Conservation (phyloP, 1,140 invertebrate genomes). For the Drosophila kohkoa region DNA sequence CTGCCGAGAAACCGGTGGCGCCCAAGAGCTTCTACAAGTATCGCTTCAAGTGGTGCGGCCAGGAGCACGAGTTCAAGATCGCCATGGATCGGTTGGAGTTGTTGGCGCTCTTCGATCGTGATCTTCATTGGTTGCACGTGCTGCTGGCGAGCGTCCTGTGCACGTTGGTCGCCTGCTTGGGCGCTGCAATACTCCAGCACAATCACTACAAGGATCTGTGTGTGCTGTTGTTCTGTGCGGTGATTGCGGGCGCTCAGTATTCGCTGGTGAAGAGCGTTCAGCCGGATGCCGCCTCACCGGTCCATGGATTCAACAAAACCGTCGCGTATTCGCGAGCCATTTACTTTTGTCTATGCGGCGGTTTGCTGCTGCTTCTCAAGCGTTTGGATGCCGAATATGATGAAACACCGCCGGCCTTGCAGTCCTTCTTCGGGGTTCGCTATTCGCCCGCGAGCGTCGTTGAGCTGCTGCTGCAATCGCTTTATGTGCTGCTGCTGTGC, state of each 20-base stretch:
- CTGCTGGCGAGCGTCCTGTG: constrained; percentile 93
- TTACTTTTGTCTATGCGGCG: constrained; percentile 96
- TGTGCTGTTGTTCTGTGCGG: constrained; percentile 98
- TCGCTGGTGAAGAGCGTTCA: constrained; percentile 99
- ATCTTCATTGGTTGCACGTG: constrained; percentile 94
- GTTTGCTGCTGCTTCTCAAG: constrained; percentile 78
- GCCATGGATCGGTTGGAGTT: constrained; percentile 96
- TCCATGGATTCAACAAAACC: constrained; percentile 98
- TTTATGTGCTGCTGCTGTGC: constrained; percentile 93
- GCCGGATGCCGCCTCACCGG: constrained; percentile 98
- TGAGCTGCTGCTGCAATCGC: constrained; percentile 89
- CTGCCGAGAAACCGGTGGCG: constrained; percentile 80
- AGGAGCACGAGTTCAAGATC: constrained; percentile 88
- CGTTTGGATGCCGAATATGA: constrained; percentile 74
- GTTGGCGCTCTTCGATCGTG: constrained; percentile 96
- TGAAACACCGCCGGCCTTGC: constrained; percentile 27
- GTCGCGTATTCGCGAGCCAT: constrained; percentile 97
- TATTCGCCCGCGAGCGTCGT: constrained; percentile 90
- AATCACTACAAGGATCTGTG: constrained; percentile 96
- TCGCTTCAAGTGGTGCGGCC: constrained; percentile 88
- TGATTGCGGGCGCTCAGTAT: constrained; percentile 98
- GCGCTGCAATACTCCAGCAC: constrained; percentile 92
- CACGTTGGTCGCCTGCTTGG: constrained; percentile 93
- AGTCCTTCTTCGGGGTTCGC: constrained; percentile 90
- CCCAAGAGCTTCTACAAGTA: constrained; percentile 95